A percentile compares a stretch with the other conserved stretches of the same genome.
phyloP scores from a whole-genome alignment of 2,888 invertebrate species.

The Euphydryas editha region DNA sequence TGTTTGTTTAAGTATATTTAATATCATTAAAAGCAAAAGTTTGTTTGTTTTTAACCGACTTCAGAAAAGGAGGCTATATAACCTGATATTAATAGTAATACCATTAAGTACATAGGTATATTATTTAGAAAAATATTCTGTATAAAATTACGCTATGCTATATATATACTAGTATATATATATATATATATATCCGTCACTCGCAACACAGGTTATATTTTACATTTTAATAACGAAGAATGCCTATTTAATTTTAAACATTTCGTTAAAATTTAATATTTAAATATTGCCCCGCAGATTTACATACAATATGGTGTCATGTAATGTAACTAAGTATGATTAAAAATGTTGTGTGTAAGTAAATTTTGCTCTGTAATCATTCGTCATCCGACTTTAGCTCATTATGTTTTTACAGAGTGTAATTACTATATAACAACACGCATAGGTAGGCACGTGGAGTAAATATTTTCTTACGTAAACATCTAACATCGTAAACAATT shows the following conservation, averaged over 20 bases:
- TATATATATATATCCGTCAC: not conserved
- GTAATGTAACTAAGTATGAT: too few species aligned
- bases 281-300: not conserved
- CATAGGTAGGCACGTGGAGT: conserved; percentile 9
- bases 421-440: conserved; percentile 3
- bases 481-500: conserved; percentile 5
- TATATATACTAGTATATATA: too few species aligned
- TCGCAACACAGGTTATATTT: not conserved
- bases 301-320: too few species aligned
- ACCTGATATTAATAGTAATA: too few species aligned
- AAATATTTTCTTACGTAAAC: conserved; percentile 6
- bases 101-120: too few species aligned
- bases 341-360: too few species aligned
- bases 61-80: too few species aligned
- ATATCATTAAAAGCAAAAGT: too few species aligned
- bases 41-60: too few species aligned
- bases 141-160: too few species aligned
- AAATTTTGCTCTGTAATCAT: not conserved
- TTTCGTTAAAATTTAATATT: not conserved
- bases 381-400: not conserved
- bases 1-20: too few species aligned
- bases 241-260: not conserved
- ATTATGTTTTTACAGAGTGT: not conserved
- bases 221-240: not conserved
- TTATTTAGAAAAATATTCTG: too few species aligned